Conservation (phyloP, 92 coral and sea anemone species). For the Plumapathes pennacea region DNA sequence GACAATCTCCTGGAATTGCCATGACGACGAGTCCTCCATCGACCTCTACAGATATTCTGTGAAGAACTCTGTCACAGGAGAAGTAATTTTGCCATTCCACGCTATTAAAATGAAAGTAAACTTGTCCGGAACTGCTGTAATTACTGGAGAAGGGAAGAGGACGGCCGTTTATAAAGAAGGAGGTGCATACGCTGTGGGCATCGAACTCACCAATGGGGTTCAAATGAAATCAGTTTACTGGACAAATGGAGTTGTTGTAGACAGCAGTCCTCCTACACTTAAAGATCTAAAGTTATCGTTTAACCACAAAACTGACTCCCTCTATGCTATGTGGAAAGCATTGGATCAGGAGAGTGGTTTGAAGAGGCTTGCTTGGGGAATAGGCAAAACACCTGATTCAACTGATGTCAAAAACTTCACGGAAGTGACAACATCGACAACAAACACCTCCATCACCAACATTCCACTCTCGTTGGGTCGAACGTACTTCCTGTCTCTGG, state of each 20-base stretch:
- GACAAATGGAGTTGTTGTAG: conserved; percentile 84
- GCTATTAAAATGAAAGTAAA: conserved; percentile 31
- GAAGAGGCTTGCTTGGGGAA: conserved; percentile 65
- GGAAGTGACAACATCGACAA: conserved; percentile 10
- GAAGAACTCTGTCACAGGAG: conserved; percentile 35
- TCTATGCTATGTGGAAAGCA: conserved; percentile 59
- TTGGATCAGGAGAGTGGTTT: conserved; percentile 74
- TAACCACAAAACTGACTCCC: conserved; percentile 43
- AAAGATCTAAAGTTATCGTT: conserved; percentile 54
- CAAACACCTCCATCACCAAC: conserved; percentile 23
- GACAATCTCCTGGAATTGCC: conserved; percentile 68
- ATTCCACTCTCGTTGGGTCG: conserved; percentile 59
- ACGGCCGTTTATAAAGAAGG: conserved; percentile 58
- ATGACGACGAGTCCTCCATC: conserved; percentile 72
- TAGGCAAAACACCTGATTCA: conserved; percentile 65
- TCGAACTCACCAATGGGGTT: conserved; percentile 67
- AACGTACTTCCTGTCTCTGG: conserved; percentile 73
- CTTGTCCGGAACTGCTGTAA: conserved; percentile 54
- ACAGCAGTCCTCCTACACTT: conserved; percentile 77
- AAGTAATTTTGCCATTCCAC: conserved; percentile 70
- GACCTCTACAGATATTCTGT: conserved; percentile 71
- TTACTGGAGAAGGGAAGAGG: conserved; percentile 66
- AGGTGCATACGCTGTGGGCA: conserved; percentile 59
- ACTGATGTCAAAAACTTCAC: conserved; percentile 54
- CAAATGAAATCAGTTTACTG: conserved; percentile 61